phyloP scores from a whole-genome alignment of 2,113 vertebrate species.

The Phyllostomus hastatus region DNA sequence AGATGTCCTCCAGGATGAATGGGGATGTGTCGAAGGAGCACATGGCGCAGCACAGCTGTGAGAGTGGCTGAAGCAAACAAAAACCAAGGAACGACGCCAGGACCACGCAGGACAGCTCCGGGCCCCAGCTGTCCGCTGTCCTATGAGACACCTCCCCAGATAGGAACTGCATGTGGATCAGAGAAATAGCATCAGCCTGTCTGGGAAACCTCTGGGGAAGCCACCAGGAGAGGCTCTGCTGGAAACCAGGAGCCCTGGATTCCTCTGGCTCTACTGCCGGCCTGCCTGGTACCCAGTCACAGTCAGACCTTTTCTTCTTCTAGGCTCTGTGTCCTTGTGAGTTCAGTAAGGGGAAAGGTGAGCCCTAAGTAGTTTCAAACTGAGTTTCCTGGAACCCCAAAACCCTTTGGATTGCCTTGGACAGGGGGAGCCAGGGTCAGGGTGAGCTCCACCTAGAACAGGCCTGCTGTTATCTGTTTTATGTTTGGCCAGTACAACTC shows the following conservation, averaged over 20 bases:
- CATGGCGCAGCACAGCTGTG: background rate
- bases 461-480: background rate
- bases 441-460: background rate
- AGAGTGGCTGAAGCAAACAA: background rate
- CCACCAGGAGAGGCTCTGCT: background rate
- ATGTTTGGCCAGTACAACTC: background rate
- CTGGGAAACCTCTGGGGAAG: background rate
- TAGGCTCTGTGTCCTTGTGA: background rate
- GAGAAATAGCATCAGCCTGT: background rate
- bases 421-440: background rate
- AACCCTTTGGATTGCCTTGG: background rate
- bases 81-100: background rate
- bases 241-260: background rate
- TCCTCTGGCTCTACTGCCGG: background rate
- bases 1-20: background rate
- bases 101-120: background rate
- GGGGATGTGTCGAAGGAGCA: background rate
- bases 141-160: background rate
- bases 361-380: background rate
- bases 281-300: background rate
- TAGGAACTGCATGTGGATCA: background rate
- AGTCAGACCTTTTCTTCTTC: background rate
- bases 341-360: no score
- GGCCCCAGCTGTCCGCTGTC: background rate
- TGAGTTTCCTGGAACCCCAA: background rate